Percentiles rank a stretch among this genome's conserved stretches.
Conservation (phyloP, 2,888 invertebrate species). For the Hydrotaea diabolus region DNA sequence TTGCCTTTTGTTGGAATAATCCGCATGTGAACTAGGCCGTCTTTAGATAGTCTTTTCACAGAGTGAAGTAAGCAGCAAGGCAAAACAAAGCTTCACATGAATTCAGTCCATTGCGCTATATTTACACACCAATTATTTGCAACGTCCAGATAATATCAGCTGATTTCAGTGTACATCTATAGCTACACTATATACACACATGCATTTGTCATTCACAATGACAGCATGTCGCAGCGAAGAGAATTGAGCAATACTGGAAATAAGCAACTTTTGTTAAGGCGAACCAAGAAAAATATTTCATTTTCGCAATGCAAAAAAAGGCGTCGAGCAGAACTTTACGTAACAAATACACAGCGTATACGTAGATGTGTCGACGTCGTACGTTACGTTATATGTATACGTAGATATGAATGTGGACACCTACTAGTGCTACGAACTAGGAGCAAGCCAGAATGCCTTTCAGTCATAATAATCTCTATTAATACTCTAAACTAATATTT, state of each 20-base stretch:
- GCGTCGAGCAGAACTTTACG: not conserved
- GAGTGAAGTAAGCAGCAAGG: no score
- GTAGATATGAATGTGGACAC: conserved; percentile 1
- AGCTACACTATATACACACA: not conserved
- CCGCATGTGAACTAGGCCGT: no score
- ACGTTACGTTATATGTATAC: not conserved
- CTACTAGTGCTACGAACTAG: not conserved
- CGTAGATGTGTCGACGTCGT: not conserved
- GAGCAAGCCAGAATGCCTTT: conserved; percentile 28
- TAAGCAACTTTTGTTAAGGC: not conserved
- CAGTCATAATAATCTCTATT: conserved; percentile 42
- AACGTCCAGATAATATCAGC: not conserved
- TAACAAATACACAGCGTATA: conserved; percentile 8
- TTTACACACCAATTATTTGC: not conserved
- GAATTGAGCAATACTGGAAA: not conserved
- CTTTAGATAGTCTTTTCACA: no score
- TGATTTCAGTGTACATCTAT: not conserved
- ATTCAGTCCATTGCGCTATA: no score
- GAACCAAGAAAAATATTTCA: not conserved
- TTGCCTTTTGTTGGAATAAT: no score
- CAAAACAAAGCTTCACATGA: no score
- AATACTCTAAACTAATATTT: conserved; percentile 46
- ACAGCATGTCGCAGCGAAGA: not conserved
- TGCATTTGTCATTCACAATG: not conserved
- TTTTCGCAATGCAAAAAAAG: conserved; percentile 1